These are phyloP conservation scores for Drosophila parthenogenetica DNA, from an alignment of 2,888 invertebrate genomes.

Conservation along the genomic window DNA sequence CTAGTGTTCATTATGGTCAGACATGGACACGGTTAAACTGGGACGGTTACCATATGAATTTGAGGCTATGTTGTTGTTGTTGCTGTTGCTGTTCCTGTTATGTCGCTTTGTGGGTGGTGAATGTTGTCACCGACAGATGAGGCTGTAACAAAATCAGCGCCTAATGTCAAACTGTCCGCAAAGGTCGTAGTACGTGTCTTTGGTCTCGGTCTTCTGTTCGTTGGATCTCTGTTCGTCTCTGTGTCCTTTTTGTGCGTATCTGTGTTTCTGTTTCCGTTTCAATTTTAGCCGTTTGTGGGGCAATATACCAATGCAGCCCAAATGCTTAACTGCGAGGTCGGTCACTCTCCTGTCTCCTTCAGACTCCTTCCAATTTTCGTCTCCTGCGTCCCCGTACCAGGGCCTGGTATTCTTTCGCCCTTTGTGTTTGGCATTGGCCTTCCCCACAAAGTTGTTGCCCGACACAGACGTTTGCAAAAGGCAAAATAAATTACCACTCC, in stretches of 20 bases:
- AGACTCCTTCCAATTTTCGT: not conserved
- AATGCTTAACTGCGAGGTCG: conserved; percentile 40
- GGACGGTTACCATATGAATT: conserved; percentile 39
- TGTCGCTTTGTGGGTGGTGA: conserved; percentile 42
- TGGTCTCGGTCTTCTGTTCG: not conserved
- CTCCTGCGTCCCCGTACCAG: not conserved
- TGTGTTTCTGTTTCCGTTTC: conserved; percentile 11
- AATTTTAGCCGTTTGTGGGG: conserved; percentile 36
- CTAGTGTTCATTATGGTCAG: conserved; percentile 19
- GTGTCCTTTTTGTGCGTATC: conserved; percentile 10
- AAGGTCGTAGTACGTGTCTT: conserved; percentile 46
- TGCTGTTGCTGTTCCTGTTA: conserved; percentile 24
- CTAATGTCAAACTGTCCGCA: conserved; percentile 59
- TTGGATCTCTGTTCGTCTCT: conserved; percentile 9
- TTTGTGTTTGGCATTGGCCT: conserved; percentile 43
- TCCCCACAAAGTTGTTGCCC: conserved; percentile 41
- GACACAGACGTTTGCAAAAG: conserved; percentile 46
- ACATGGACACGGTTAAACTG: conserved; percentile 40
- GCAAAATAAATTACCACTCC: conserved; percentile 82
- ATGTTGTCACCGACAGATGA: conserved; percentile 70
- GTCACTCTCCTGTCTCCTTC: conserved; percentile 29
- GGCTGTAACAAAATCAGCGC: conserved; percentile 62
- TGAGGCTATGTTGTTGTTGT: conserved; percentile 22
- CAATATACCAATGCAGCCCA: conserved; percentile 37
- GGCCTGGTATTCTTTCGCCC: conserved; percentile 39